Conservation (phyloP, 2,888 invertebrate species). For the Diloba caeruleocephala region DNA sequence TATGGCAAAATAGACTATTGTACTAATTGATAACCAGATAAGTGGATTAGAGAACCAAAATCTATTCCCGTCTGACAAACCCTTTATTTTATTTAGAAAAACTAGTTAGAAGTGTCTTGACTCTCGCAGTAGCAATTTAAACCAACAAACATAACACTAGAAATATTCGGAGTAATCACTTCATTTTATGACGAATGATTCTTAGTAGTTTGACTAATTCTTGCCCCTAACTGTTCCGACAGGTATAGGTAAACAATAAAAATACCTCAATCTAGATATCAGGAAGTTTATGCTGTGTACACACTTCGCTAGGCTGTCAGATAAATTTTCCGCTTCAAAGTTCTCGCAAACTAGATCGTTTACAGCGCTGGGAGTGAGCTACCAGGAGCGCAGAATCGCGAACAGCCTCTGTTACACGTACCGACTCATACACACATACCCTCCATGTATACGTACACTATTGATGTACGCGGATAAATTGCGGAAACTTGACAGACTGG, state of each 20-base stretch:
- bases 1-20: no score
- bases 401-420: slow-evolving; percentile 73
- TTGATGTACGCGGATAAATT: slow-evolving; percentile 62
- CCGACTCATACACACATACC: slow-evolving; percentile 70
- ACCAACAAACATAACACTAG: slow-evolving; percentile 20
- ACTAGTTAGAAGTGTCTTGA: no score
- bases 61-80: no score
- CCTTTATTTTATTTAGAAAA: no score
- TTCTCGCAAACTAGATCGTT: slow-evolving; percentile 79
- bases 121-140: no score
- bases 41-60: no score
- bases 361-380: slow-evolving; percentile 73
- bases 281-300: slow-evolving; percentile 51
- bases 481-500: slow-evolving; percentile 76
- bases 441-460: slow-evolving; percentile 56
- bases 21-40: no score
- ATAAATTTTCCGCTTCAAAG: slow-evolving; percentile 79
- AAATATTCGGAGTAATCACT: slow-evolving; percentile 12
- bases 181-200: no score
- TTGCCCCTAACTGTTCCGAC: background rate
- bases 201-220: background rate
- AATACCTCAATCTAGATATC: slow-evolving; percentile 28
- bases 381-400: slow-evolving; percentile 69
- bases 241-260: slow-evolving; percentile 13
- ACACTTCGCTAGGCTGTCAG: slow-evolving; percentile 71